Base-by-base conservation (phyloP, 2,888 invertebrate species). In the Cancer borealis region DNA sequence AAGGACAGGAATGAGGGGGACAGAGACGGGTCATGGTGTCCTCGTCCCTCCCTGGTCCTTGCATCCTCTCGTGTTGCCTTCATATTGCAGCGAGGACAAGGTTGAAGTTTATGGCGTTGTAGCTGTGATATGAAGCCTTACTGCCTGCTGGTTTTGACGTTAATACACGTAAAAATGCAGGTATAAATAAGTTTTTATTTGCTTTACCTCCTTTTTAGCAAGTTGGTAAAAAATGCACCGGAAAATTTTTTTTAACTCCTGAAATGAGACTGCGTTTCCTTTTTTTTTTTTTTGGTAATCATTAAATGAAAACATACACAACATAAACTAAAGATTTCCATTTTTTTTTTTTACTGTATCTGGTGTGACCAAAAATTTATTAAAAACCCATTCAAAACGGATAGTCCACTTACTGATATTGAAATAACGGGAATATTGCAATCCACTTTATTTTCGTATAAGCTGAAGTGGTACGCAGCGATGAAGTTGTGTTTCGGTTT, bases 221-320 rank as follows among this genome's bases (percentile, higher is more conserved):
- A 6, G 79, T 21, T 12, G 30, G 79, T 10, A 79, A 79, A 79
- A 79, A 10, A 12, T 30, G 79, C 79, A 26, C 79, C 26, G 14
- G 73, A 26, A 79, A 12, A 79, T 79, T 79, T 79, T 79, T 79
- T 79, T 26, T 30, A 21, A 10, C 30, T 79, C 30, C 14, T 73
- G n/a, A n/a, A 4, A 73, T 26, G 79, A 30, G 79, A 79, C 26
- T 30, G 21, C 26, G 79, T 30, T 79, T 10, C 8, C 79, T 30
- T 26, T 30, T 21, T 79, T 79, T 79, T 79, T 79, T 12, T 12
- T 10, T 21, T 8, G 10, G 30, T 79, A 79, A 12, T 79, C 30
- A 79, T 79, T 79, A 79, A 79, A 79, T 79, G 79, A 79, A 79
- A 79, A 79, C 79, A 30, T 79, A 26, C 30, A 79, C 30, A 10